Evolutionary conservation across 2,113 vertebrate species (phyloP).

Genomic region (Oryzias woworae): DNA sequence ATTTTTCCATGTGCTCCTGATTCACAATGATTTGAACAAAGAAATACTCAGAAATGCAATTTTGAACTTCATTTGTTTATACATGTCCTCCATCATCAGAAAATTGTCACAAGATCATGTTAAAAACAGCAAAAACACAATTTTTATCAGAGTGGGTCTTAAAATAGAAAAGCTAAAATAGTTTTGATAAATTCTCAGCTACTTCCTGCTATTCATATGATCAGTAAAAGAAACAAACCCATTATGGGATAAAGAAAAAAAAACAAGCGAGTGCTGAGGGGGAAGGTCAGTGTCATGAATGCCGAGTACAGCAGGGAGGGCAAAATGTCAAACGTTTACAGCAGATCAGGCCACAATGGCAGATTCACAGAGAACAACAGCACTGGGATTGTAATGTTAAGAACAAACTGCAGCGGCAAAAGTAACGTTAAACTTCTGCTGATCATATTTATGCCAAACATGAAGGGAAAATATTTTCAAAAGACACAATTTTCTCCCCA

Average conservation of each 20-base stretch:
- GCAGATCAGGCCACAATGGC: not conserved
- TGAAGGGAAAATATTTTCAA: no score
- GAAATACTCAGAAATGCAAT: no score
- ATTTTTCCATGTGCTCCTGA: no score
- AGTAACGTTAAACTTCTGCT: no score
- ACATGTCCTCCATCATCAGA: no score
- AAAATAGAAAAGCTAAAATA: slow-evolving; percentile 37
- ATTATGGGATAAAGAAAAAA: not conserved
- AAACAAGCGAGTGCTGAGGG: slow-evolving; percentile 15
- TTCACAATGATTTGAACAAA: no score
- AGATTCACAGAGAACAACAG: not conserved
- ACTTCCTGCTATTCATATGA: slow-evolving; percentile 44
- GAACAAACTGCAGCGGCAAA: not conserved
- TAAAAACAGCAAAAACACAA: no score
- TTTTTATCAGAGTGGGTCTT: slow-evolving; percentile 2
- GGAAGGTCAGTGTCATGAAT: slow-evolving; percentile 13
- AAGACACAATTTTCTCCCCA: no score
- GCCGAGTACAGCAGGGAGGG: slow-evolving; percentile 12
- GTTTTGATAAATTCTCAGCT: slow-evolving; percentile 36
- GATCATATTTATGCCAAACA: slow-evolving; percentile 4
- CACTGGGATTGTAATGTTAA: not conserved
- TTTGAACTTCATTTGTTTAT: no score
- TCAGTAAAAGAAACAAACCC: slow-evolving; percentile 19
- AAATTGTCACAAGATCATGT: no score
- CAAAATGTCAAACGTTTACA: slow-evolving; percentile 32